Percentiles rank a stretch among this genome's conserved stretches.
Conservation (phyloP, 2,888 invertebrate genomes). For the Hydropsyche betteni region DNA sequence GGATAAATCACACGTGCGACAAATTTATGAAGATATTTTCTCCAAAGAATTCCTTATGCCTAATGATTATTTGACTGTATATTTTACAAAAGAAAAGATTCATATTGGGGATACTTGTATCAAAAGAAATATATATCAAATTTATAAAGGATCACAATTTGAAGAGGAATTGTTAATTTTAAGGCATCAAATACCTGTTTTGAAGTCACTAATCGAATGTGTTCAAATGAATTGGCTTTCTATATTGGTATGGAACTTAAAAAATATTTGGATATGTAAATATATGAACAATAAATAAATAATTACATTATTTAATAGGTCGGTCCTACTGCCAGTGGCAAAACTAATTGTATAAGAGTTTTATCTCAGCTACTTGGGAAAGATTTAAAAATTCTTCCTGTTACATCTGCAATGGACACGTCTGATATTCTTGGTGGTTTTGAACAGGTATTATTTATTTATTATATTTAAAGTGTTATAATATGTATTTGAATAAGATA, state of each 20-base stretch:
- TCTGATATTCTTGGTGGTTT: conserved; percentile 96
- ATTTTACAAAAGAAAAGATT: conserved; percentile 68
- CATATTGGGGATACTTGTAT: conserved; percentile 73
- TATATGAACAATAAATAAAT: too few relatives aligned
- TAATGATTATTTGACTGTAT: conserved; percentile 66
- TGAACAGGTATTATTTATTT: conserved; percentile 78
- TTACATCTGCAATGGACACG: conserved; percentile 94
- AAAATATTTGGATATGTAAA: neutral
- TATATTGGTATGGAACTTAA: conserved; percentile 72
- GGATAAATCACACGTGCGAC: conserved; percentile 78
- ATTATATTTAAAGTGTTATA: too few relatives aligned
- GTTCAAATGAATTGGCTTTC: conserved; percentile 93
- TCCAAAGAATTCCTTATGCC: conserved; percentile 63
- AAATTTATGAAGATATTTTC: conserved; percentile 64
- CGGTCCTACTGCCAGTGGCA: conserved; percentile 80
- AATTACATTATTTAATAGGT: conserved; percentile 62
- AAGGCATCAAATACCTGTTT: conserved; percentile 69
- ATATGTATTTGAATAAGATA: too few relatives aligned
- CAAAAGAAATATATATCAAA: conserved; percentile 60
- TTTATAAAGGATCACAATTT: conserved; percentile 58
- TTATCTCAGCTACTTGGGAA: conserved; percentile 80
- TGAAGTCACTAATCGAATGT: conserved; percentile 86
- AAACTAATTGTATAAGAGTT: conserved; percentile 79
- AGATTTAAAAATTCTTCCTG: conserved; percentile 77
- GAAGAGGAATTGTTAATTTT: conserved; percentile 63